phyloP scores from a whole-genome alignment of 2,113 vertebrate genomes.

The Vidua macroura region DNA sequence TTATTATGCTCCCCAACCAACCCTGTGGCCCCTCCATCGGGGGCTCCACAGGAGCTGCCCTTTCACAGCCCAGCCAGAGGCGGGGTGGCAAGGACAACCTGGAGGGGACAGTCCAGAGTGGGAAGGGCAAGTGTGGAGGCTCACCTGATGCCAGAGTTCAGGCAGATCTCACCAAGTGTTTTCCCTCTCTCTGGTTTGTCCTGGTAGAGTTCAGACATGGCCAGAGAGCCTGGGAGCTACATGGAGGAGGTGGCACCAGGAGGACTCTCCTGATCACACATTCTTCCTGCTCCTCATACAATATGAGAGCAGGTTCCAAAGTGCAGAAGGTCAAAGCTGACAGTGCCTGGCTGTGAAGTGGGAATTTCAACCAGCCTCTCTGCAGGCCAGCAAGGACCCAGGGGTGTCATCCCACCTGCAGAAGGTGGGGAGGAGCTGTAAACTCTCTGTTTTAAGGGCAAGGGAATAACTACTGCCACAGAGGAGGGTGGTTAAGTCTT shows the following conservation, averaged over 20 bases:
- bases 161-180: neutral
- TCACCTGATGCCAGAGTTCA: neutral
- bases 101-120: neutral
- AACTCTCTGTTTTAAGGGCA: neutral
- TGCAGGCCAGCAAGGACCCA: neutral
- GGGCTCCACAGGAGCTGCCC: neutral
- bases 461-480: neutral
- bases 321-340: neutral
- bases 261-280: neutral
- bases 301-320: neutral
- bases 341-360: neutral
- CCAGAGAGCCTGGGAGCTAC: neutral
- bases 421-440: neutral
- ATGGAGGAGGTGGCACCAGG: neutral
- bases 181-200: neutral
- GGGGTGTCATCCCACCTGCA: fast-evolving
- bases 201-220: neutral
- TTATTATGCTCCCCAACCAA: neutral
- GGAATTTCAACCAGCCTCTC: neutral
- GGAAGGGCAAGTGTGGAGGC: neutral
- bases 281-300: neutral
- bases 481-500: neutral
- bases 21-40: fast-evolving
- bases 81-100: neutral
- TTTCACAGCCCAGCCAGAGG: neutral